A percentile compares a stretch with the other conserved stretches of the same genome.
Evolutionary conservation across 2,888 invertebrate species (phyloP).

Genomic region (Drosophila atripex): DNA sequence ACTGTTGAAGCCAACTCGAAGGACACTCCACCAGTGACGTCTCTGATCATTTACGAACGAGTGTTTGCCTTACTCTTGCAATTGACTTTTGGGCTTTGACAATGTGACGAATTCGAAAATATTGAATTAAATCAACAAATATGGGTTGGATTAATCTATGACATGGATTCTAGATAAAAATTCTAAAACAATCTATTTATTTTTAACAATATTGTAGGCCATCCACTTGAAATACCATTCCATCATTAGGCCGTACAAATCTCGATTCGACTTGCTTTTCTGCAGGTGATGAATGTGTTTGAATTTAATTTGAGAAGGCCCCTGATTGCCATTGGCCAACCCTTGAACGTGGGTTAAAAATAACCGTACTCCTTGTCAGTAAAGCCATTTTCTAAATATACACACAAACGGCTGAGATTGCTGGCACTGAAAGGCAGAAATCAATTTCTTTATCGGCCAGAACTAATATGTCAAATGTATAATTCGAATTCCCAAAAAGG

Average conservation of each 20-base stretch:
- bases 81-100: neutral
- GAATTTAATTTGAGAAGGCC: neutral
- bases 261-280: conserved; percentile 6
- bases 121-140: neutral
- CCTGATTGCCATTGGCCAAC: neutral
- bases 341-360: conserved; percentile 14
- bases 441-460: conserved; percentile 73
- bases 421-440: conserved; percentile 67
- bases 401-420: conserved; percentile 18
- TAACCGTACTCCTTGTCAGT: conserved; percentile 51
- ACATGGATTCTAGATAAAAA: too few species aligned
- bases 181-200: too few species aligned
- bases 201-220: neutral
- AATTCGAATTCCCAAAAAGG: conserved; percentile 44
- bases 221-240: neutral
- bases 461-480: conserved; percentile 76
- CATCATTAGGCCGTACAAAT: conserved; percentile 10
- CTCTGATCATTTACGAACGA: conserved; percentile 19
- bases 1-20: conserved; percentile 50
- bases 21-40: conserved; percentile 44
- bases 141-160: neutral
- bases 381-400: conserved; percentile 62
- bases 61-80: conserved; percentile 1
- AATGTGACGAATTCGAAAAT: neutral
- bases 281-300: conserved; percentile 29